Evolutionary conservation across 2,888 invertebrate genomes (phyloP).

Genomic region (Lochmaea crataegi): DNA sequence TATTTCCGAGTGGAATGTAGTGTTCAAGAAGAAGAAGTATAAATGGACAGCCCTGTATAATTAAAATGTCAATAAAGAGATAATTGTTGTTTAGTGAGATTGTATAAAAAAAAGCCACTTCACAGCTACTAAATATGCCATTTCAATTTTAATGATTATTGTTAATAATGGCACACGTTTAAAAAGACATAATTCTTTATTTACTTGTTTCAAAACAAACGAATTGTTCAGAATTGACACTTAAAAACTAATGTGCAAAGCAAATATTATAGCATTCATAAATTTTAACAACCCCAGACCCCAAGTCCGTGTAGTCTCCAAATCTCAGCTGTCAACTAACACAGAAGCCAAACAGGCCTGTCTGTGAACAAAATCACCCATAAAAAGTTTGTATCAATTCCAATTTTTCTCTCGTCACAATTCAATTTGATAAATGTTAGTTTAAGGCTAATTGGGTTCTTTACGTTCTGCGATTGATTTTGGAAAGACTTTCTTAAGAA

Average conservation of each 20-base stretch:
- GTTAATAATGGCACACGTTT: slow-evolving; percentile 13
- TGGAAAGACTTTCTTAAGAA: too few species aligned
- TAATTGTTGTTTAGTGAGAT: too few species aligned
- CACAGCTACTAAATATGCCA: slow-evolving; percentile 7
- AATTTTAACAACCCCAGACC: slow-evolving; percentile 29
- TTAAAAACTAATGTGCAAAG: slow-evolving; percentile 25
- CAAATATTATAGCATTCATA: slow-evolving; percentile 30
- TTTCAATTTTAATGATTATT: slow-evolving; percentile 7
- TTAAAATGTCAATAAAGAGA: too few species aligned
- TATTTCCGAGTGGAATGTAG: too few species aligned
- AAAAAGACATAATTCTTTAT: slow-evolving; percentile 19
- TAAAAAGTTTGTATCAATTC: background rate
- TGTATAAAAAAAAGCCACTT: background rate
- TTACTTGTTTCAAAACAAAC: slow-evolving; percentile 30
- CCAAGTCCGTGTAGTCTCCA: slow-evolving; percentile 19
- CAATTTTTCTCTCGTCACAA: too few species aligned
- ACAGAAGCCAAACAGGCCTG: slow-evolving; percentile 16
- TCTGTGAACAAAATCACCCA: background rate
- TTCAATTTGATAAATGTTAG: too few species aligned
- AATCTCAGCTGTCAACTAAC: slow-evolving; percentile 30
- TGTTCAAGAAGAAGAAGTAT: too few species aligned
- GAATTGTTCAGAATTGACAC: slow-evolving; percentile 23
- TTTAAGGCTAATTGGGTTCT: too few species aligned
- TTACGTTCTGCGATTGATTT: too few species aligned
- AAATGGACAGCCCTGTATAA: too few species aligned